Evolutionary conservation across 2,888 invertebrate genomes (phyloP).

Genomic region (Pollenia labialis): DNA sequence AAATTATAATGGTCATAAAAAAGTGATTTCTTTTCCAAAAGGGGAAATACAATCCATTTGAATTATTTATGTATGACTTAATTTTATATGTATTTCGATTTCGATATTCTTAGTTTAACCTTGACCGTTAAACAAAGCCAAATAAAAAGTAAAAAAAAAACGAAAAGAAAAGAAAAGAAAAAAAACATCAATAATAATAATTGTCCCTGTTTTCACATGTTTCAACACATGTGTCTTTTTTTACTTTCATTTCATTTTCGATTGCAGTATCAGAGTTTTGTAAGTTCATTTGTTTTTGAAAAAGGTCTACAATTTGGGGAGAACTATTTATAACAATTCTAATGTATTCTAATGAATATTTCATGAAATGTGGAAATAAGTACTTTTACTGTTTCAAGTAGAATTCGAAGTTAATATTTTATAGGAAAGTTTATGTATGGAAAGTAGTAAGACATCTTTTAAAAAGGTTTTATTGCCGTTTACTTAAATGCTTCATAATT

Average conservation of each 20-base stretch:
- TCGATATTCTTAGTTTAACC: neutral
- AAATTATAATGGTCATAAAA: neutral
- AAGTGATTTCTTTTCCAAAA: constrained; percentile 18
- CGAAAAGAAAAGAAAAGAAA: neutral
- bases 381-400: no score
- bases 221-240: neutral
- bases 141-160: neutral
- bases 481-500: no score
- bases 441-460: no score
- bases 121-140: constrained; percentile 30
- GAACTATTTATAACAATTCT: neutral
- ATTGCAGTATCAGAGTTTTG: no score
- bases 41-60: neutral
- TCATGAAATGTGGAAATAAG: neutral
- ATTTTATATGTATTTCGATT: neutral
- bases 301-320: neutral
- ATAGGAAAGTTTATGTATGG: no score
- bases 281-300: neutral
- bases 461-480: no score
- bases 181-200: constrained; percentile 1
- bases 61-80: constrained; percentile 14
- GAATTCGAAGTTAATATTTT: no score
- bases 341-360: neutral
- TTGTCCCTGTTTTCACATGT: neutral
- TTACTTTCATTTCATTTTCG: neutral